Evolutionary conservation across 1,140 invertebrate species (phyloP).

Genomic region (Drosophila athabasca): DNA sequence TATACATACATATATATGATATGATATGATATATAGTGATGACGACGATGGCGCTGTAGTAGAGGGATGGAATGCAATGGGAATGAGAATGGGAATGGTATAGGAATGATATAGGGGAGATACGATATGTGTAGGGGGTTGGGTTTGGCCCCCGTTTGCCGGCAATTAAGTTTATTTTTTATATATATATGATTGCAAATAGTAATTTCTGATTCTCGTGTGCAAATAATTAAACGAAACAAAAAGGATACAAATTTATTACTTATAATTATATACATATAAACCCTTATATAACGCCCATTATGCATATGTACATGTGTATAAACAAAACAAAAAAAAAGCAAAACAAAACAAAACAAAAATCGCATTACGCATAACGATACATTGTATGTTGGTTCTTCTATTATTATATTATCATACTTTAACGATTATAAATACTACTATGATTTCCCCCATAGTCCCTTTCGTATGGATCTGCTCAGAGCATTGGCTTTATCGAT

Average conservation of each 20-base stretch:
- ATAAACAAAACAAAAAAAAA: constrained; percentile 62
- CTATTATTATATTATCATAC: constrained; percentile 56
- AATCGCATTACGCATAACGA: constrained; percentile 26
- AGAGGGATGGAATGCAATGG: constrained; percentile 43
- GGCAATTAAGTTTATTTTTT: constrained; percentile 83
- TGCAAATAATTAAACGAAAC: constrained; percentile 77
- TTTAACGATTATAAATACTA: constrained; percentile 53
- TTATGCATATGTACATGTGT: constrained; percentile 47
- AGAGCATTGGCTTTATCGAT: constrained; percentile 52
- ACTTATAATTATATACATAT: constrained; percentile 77
- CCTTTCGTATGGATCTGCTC: constrained; percentile 36
- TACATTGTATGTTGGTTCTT: constrained; percentile 61
- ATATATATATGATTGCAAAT: constrained; percentile 82
- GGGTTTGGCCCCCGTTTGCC: constrained; percentile 40
- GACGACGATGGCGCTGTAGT: constrained; percentile 8
- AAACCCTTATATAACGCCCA: constrained; percentile 66
- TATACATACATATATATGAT: constrained; percentile 15
- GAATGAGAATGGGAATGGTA: constrained; percentile 31
- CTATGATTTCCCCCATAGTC: constrained; percentile 59
- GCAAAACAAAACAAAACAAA: constrained; percentile 49
- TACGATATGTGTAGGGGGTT: constrained; percentile 12
- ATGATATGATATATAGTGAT: constrained; percentile 40
- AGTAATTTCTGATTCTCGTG: constrained; percentile 81
- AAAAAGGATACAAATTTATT: constrained; percentile 75
- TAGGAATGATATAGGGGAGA: constrained; percentile 31